Base-by-base conservation (phyloP, 2,797 vertebrate genomes). In the Tragopan temminckii region DNA sequence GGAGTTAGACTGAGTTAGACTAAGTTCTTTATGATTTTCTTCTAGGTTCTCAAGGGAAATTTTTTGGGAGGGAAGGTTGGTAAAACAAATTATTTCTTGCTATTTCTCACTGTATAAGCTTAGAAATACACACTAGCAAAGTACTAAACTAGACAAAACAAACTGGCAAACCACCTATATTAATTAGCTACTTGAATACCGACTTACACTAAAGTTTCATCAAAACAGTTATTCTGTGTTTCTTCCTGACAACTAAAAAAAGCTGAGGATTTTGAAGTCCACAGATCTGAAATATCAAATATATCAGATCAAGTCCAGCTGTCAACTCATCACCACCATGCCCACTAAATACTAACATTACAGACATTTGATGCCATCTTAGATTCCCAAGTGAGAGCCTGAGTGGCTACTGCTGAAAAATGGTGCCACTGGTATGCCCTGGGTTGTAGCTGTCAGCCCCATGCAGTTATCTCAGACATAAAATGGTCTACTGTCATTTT, bases 151-250 rank as follows among this genome's bases (percentile, higher is more conserved):
- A 72, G 57, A 43, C 61, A 88, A 90, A 87, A 81, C 74, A 94
- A 93, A 85, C 20, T 16, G 71, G 43, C 61, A 74, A 63, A 59
- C 27, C 58, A 61, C 33, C 76, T 84, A 66, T 70, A 77, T 36
- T 63, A 50, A 59, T 58, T 64, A 89, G 64, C 69, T 86, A 62
- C 27, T 58, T 74, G 68, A 91, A 87, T 33, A 24, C 69, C 71
- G 85, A 95, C 69, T 89, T 82, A 86, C 27, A 67, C 84, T 90
- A 88, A 95, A 96, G 80, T 71, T 92, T 91, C 79, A 71, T 89
- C 77, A 96, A 80, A 62, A 87, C 95, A 97, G 66, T 45, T 68
- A 85, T 86, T 83, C 77, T 53, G 21, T 13, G 77, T 74, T 82
- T 70, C 61, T 87, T 66, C 53, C 19, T 79, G 82, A 91, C 79